Conservation (phyloP, 2,113 vertebrate genomes). For the Leucopsar rothschildi region DNA sequence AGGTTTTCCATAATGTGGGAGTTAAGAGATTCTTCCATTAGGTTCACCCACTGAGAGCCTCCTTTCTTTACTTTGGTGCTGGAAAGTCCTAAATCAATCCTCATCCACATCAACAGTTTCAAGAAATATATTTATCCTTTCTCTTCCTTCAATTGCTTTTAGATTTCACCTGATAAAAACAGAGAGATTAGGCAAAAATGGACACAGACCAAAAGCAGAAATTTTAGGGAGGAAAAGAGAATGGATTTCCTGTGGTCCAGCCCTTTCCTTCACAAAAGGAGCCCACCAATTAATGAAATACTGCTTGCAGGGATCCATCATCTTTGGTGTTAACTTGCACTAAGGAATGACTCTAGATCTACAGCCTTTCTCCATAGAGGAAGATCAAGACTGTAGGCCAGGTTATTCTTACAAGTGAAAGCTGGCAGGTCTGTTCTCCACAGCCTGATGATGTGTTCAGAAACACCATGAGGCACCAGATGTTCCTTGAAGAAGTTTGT, state of each 20-base stretch:
- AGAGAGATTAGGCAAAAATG: background rate
- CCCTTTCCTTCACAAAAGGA: background rate
- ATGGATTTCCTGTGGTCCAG: background rate
- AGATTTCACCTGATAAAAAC: background rate
- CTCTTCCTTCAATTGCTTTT: background rate
- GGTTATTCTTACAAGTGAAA: background rate
- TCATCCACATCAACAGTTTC: background rate
- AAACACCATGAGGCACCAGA: background rate
- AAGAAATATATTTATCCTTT: background rate
- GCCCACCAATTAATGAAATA: background rate
- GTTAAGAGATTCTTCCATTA: background rate
- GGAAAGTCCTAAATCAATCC: background rate
- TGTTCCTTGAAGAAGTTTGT: background rate
- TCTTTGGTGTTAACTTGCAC: background rate
- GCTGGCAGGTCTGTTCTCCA: background rate
- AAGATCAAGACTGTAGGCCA: background rate
- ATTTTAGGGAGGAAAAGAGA: background rate
- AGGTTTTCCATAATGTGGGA: background rate
- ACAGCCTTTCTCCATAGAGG: background rate
- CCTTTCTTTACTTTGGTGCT: background rate
- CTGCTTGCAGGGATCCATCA: background rate
- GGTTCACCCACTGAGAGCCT: background rate
- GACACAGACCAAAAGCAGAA: background rate
- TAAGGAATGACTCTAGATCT: background rate
- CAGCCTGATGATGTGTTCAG: background rate